Evolutionary conservation across 2,113 vertebrate species (phyloP), one percentile per base, ranked within the genome.

Genomic region (Pantherophis guttatus): DNA sequence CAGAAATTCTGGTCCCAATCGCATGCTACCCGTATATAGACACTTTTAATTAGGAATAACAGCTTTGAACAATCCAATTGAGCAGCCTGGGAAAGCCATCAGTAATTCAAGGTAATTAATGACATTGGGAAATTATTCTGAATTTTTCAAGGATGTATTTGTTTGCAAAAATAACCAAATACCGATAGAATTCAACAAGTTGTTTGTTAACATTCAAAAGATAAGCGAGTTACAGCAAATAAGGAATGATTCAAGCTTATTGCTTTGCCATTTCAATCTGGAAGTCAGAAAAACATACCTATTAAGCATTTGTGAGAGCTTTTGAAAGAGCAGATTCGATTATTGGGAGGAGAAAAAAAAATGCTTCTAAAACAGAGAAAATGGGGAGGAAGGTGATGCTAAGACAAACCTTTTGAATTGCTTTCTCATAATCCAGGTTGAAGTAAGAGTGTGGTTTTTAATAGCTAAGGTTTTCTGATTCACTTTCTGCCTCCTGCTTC

Each of bases 61-160:
- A 96, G 94, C 70, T 96, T 94, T 96, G 95, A 96, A 95, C 92
- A 95, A 94, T 93, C 93, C 95, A 96, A 94, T 92, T 96, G 94
- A 95, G 94, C 91, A 2, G 94, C 95, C 95, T 90, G 87, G 94
- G 94, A 93, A 96, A 94, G 94, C 94, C 89, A 92, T 93, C 93
- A 93, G 92, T 93, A 95, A 97, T 96, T 94, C 95, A 95, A 95
- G 94, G 95, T 89, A 54, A 87, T 95, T 95, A 91, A 91, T 94
- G 86, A 94, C 90, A 90, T 95, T 52, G 93, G 92, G 86, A 90
- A 94, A 93, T 94, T 93, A 86, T 93, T 89, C 90, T 95, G 87
- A 93, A 93, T 95, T 95, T 94, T 93, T 70, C 95, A 95, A 96
- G 92, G 92, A 94, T 0, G 0, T 95, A 95, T 94, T 96, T 95